phyloP scores from a whole-genome alignment of 2,888 invertebrate species.

The Falcaria lacertinaria region DNA sequence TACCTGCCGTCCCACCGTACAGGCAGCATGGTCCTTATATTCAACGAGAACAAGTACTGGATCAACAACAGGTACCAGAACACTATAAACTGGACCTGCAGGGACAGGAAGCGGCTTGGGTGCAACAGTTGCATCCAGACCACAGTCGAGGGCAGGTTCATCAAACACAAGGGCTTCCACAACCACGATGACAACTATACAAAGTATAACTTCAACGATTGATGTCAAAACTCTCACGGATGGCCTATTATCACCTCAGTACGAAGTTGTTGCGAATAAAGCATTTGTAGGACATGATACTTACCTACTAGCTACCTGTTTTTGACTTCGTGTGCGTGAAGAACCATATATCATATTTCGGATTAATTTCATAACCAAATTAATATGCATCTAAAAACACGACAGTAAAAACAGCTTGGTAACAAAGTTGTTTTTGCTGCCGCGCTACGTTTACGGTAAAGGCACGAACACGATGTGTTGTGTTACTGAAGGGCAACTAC shows the following conservation, averaged over 20 bases:
- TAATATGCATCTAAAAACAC: too few relatives aligned
- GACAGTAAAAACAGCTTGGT: too few relatives aligned
- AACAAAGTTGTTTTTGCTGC: too few relatives aligned
- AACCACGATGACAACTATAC: conserved; percentile 72
- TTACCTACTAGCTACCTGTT: too few relatives aligned
- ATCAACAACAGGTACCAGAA: conserved; percentile 73
- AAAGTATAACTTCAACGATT: conserved; percentile 72
- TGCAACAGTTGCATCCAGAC: conserved; percentile 72
- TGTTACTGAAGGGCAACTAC: too few relatives aligned
- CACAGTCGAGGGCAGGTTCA: conserved; percentile 63
- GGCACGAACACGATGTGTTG: too few relatives aligned
- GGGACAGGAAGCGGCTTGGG: conserved; percentile 64
- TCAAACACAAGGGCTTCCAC: conserved; percentile 69
- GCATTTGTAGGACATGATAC: too few relatives aligned
- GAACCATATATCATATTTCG: too few relatives aligned
- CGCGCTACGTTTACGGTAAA: too few relatives aligned
- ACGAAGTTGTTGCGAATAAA: conserved; percentile 18
- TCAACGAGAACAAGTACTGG: conserved; percentile 74
- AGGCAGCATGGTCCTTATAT: conserved; percentile 73
- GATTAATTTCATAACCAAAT: too few relatives aligned
- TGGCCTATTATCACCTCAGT: conserved; percentile 36
- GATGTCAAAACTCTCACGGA: conserved; percentile 27
- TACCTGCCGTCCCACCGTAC: conserved; percentile 72
- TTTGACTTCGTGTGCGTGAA: too few relatives aligned
- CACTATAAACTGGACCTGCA: conserved; percentile 73